Base-by-base conservation (phyloP, 64 coral and sea anemone species). In the Acropora tenuis region DNA sequence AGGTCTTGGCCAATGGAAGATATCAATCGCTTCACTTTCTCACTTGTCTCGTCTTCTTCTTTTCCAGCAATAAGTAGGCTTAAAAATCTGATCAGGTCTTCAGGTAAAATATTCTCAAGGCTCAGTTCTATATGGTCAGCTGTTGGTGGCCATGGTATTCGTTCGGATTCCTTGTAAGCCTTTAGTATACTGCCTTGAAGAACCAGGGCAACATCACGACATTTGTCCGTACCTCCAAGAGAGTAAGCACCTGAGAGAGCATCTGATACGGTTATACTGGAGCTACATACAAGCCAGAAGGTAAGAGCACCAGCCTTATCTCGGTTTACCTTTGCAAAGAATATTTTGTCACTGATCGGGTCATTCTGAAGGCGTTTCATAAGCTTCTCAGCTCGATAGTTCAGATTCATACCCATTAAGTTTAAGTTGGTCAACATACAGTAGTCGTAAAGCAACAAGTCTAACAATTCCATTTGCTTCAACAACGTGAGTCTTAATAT, bases 141-240 rank as follows among this genome's bases (percentile, higher is more conserved):
- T 45, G 90, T 92, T 78, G 50, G 90, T 78, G 80, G 80, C 90
- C 90, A 92, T 16, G 90, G 90, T 41, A 92, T 79, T 41, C 52
- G 13, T 76, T 55, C n/a, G 50, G 47, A 84, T 48, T 92, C 66
- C 74, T 77, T 72, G 74, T 61, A 57, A 10, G 80, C 90, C 50
- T 75, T 78, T 63, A 10, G 47, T n/a, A 92, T 92, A 66, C 58
- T 13, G 17, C 43, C 49, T 30, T 59, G 82, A 43, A 85, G 58
- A 30, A 43, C 13, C n/a, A 65, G 58, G 12, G 82, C 82, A 65
- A 85, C 82, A 69, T 91, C 90, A 63, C 84, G 43, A 50, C 55
- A 76, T 46, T 91, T 83, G 52, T 85, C 69, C 41, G 4, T 57
- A 2, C 48, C 11, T 57, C 69, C 79, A 10, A 91, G 80, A 48